phyloP scores from a whole-genome alignment of 2,797 vertebrate species.

The Typhlichthys subterraneus region DNA sequence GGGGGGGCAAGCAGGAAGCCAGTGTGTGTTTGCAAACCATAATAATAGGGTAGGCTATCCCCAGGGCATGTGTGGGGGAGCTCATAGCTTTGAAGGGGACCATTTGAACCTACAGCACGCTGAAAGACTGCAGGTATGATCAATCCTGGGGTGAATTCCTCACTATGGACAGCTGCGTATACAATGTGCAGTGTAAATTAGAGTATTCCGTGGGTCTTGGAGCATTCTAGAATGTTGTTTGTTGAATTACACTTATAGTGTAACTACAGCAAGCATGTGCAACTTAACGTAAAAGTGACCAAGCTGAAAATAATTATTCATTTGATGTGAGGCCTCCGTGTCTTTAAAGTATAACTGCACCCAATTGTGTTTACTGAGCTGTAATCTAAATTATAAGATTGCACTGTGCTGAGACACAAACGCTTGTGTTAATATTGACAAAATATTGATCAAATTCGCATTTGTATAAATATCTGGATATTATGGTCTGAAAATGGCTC shows the following conservation, averaged over 20 bases:
- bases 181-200: conserved; percentile 29
- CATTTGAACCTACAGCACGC: conserved; percentile 63
- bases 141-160: conserved; percentile 33
- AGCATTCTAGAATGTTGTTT: conserved; percentile 16
- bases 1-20: conserved; percentile 62
- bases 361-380: too few relatives aligned
- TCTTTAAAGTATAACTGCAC: too few relatives aligned
- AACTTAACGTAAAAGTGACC: too few relatives aligned
- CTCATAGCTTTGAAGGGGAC: conserved; percentile 64
- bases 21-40: conserved; percentile 60
- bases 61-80: conserved; percentile 45
- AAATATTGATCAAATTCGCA: too few relatives aligned
- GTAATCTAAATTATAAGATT: too few relatives aligned
- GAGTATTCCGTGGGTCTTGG: conserved; percentile 12
- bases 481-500: too few relatives aligned
- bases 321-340: too few relatives aligned
- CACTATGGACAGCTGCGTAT: conserved; percentile 68
- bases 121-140: conserved; percentile 67
- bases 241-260: conserved; percentile 26
- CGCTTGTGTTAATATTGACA: too few relatives aligned
- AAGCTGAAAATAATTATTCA: too few relatives aligned
- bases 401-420: too few relatives aligned
- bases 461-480: too few relatives aligned
- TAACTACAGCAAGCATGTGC: too few relatives aligned
- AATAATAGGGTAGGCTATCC: conserved; percentile 71